Evolutionary conservation across 2,113 vertebrate species (phyloP), one percentile per base, ranked within the genome.

Genomic region (Fulmarus glacialis): DNA sequence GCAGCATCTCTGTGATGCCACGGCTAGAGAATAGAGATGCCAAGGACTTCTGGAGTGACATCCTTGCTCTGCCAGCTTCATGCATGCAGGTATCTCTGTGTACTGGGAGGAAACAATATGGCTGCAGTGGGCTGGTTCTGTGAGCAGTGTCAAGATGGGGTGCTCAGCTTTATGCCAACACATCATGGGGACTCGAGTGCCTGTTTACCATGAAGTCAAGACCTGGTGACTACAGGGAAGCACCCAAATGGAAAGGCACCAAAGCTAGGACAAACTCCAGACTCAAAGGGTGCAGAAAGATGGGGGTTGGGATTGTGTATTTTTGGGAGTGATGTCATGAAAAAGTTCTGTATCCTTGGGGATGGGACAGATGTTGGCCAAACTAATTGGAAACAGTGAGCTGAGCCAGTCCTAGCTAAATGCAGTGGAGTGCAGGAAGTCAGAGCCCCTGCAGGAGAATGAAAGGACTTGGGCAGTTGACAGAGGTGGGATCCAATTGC

Each of bases 301-400:
- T 0, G 1, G 34, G 52, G 40, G 36, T 7, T 95, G 67, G 58
- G 71, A 34, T 29, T 64, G 62, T 48, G 53, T 89, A 66, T 93
- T 92, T 95, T 86, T 36, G 91, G 53, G 59, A 89, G 45, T 93
- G 86, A 92, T 70, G 75, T 93, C 7, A 96, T 32, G 58, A 96
- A 77, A 45, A 90, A 70, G 36, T 67, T 97, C 43, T 64, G 58
- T 70, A 43, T 92, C 20, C n/a, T 40, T 72, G 82, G 58, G 79
- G 53, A 72, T 12, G 17, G 53, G 79, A 71, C 70, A 90, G 62
- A 95, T 88, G 53, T 72, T 80, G 62, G 63, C 30, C 71, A 86
- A 32, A 66, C 40, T 93, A 95, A 92, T 66, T 89, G 53, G 71
- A 93, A 96, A 89, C 71, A 89, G 79, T 15, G 12, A 75, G 40